Evolutionary conservation across 2,888 invertebrate species (phyloP), one percentile per base, ranked within the genome.

Genomic region (Nipponacmea schrenckii): DNA sequence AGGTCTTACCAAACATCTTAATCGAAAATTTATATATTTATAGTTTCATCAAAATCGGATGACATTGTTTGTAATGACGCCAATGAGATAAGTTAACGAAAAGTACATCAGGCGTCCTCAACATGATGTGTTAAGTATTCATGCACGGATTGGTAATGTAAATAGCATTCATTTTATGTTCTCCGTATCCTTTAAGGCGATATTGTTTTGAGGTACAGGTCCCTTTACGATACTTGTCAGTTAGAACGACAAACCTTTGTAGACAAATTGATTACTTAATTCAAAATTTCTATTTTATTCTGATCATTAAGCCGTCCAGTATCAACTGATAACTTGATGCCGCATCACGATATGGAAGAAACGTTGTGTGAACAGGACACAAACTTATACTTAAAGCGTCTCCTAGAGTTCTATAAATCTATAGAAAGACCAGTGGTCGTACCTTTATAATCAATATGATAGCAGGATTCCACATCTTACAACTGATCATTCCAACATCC

Each of bases 281-380:
- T 56, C 56, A 56, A 56, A 56, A 56, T 8, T 24, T 56, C 56
- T 56, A 56, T 56, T 56, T 56, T 56, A 56, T 56, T 56, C 56
- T 56, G 56, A 56, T 24, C 56, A 56, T 56, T 56, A 56, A 56
- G 56, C 56, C 56, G 56, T 24, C 56, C 39, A 56, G 24, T 12
- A 56, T 56, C 56, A 56, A 56, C 56, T 56, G 56, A 20, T 56
- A 56, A 24, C 56, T 56, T 24, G 56, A 24, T 56, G 56, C 56
- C 12, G 56, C 2, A 56, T 56, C 56, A 56, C 56, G 56, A 56
- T 39, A 39, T 24, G 56, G 56, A 5, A 10, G 56, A 56, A 56
- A 24, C 56, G 56, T 20, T 56, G 56, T 56, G 56, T 56, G 56
- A 56, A 56, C 56, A 56, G 56, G 56, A 56, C 56, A 56, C 56